These are phyloP conservation scores for Aplidium turbinatum DNA, from an alignment of 23 tunicate species.

Conservation along the genomic window DNA sequence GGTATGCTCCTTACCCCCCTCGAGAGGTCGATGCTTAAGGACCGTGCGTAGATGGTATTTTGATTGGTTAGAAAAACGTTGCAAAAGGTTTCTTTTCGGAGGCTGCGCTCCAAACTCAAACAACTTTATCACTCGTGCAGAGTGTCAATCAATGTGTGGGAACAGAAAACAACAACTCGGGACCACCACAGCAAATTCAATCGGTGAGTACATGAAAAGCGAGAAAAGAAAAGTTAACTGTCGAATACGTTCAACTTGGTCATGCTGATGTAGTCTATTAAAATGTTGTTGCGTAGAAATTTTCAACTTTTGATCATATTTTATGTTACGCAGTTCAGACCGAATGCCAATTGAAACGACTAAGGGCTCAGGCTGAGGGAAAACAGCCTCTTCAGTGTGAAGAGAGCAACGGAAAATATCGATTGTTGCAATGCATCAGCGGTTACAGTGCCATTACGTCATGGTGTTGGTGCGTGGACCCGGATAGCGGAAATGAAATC, in stretches of 20 bases:
- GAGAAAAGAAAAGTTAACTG: too few species aligned
- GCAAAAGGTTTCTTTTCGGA: conserved; percentile 60
- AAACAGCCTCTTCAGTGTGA: conserved; percentile 30
- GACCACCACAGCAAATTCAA: too few species aligned
- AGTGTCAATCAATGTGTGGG: neutral
- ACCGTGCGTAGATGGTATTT: conserved; percentile 45
- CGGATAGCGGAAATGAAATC: conserved; percentile 34
- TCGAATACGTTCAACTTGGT: too few species aligned
- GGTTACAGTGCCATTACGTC: conserved; percentile 40
- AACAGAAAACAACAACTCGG: neutral
- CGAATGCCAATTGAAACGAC: conserved; percentile 28
- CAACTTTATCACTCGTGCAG: conserved; percentile 28
- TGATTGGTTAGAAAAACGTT: conserved; percentile 34
- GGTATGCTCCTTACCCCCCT: conserved; percentile 31
- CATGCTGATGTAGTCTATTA: too few species aligned
- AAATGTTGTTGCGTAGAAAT: too few species aligned
- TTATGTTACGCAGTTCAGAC: conserved; percentile 8
- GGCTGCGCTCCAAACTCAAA: conserved; percentile 65
- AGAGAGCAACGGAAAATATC: conserved; percentile 26
- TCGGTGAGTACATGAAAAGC: too few species aligned
- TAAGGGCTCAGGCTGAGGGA: conserved; percentile 38
- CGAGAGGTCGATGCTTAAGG: conserved; percentile 48
- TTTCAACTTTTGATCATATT: too few species aligned
- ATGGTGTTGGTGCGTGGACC: conserved; percentile 59
- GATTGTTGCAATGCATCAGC: conserved; percentile 42